A percentile compares a stretch with the other conserved stretches of the same genome.
phyloP scores from a whole-genome alignment of 2,113 vertebrate species.

The Eclectus roratus region DNA sequence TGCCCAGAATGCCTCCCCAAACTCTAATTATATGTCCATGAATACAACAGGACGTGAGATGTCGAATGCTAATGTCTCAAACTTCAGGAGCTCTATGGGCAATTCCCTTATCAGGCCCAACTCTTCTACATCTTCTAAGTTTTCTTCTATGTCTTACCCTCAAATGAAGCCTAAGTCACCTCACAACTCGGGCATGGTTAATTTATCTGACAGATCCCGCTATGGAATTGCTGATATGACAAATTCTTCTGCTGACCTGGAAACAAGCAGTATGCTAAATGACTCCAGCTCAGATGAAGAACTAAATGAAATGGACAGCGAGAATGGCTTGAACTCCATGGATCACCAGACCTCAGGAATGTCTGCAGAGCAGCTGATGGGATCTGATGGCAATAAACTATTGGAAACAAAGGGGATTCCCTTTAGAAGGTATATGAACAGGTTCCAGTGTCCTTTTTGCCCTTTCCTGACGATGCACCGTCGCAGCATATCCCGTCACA shows the following conservation, averaged over 20 bases:
- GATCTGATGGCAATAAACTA: constrained; percentile 92
- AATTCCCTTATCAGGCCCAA: constrained; percentile 77
- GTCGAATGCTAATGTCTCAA: constrained; percentile 72
- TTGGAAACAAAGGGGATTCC: constrained; percentile 97
- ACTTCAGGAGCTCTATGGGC: constrained; percentile 70
- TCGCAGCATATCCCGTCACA: constrained; percentile 95
- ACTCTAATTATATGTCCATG: constrained; percentile 77
- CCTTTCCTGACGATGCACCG: constrained; percentile 96
- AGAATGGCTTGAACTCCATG: constrained; percentile 85
- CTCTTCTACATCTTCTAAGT: constrained; percentile 76
- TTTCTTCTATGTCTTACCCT: constrained; percentile 84
- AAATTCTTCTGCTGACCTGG: constrained; percentile 81
- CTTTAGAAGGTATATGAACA: constrained; percentile 93
- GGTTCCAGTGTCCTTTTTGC: constrained; percentile 97
- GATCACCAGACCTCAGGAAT: constrained; percentile 84
- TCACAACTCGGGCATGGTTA: constrained; percentile 85
- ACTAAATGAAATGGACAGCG: constrained; percentile 88
- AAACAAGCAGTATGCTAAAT: constrained; percentile 83
- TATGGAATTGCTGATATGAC: constrained; percentile 83
- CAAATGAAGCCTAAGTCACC: constrained; percentile 86
- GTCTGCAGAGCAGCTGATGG: constrained; percentile 89
- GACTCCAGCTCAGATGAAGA: constrained; percentile 96
- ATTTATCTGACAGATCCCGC: constrained; percentile 86
- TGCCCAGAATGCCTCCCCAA: constrained; percentile 78
- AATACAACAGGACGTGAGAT: constrained; percentile 79